Base-by-base conservation (phyloP, 30 jellyfish, hydroid and myxozoan species). In the Morbakka virulenta region DNA sequence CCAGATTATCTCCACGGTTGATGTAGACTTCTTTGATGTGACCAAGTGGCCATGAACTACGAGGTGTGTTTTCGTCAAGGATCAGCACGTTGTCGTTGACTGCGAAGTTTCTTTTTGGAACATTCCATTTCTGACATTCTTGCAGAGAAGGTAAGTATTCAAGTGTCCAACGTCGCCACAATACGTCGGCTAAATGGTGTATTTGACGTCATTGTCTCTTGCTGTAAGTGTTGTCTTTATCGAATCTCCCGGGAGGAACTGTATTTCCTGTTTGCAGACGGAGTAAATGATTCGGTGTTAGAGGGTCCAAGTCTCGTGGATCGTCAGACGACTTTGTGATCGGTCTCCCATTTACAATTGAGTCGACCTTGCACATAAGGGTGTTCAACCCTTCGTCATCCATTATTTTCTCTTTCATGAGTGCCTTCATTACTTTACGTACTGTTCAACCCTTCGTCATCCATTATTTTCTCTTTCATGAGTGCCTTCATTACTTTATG, bases 11-110 rank as follows among this genome's bases (percentile, higher is more conserved):
- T n/a, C n/a, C n/a, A 49, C 78, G 65, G 47, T 83, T 83, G 26
- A 22, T 14, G 50, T 51, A 63, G 26, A 69, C 81, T 68, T 68
- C 72, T 2, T 32, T 41, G 51, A 81, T 30, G 53, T 80, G 11
- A 25, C 85, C 93, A 62, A 81, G 52, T 33, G 79, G 85, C 93
- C 85, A 81, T 2, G 52, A 65, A 69, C 85, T 74, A 68, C 85
- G 52, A 0, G 85, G 85, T 14, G 32, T 33, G 80, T 29, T 74
- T 51, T 52, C 66, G 48, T 76, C 79, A 2, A 62, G 62, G 25
- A 62, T 57, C 62, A 76, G 80, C 80, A 32, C 93, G 14, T 69
- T 36, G 34, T 69, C 86, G 4, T 78, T 76, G 64, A 20, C 81
- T 53, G 52, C 57, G 11, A 81, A 1, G 62, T 52, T 61, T 29